These are phyloP conservation scores for Macropodus opercularis DNA, from an alignment of 2,797 vertebrate species.

Conservation along the genomic window DNA sequence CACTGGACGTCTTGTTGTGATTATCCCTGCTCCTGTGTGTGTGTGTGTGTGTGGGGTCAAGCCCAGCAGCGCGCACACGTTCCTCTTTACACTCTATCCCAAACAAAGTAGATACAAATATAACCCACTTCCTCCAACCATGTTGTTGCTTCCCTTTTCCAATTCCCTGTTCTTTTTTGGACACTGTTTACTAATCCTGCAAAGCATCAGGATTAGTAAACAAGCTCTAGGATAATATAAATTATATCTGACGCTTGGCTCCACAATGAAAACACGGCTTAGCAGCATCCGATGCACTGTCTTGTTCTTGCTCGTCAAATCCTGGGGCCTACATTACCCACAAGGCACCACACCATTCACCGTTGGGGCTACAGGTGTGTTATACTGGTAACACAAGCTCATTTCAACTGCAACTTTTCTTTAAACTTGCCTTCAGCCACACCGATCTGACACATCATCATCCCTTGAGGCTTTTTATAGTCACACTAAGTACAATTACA, in stretches of 20 bases:
- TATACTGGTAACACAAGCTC: too few relatives aligned
- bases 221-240: neutral
- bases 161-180: slow-evolving; percentile 28
- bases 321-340: too few relatives aligned
- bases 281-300: too few relatives aligned
- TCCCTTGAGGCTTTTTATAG: too few relatives aligned
- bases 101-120: slow-evolving; percentile 32
- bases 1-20: slow-evolving; percentile 6
- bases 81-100: slow-evolving; percentile 6
- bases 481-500: too few relatives aligned
- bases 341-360: too few relatives aligned
- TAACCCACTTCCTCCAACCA: slow-evolving; percentile 39
- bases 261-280: neutral
- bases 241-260: neutral
- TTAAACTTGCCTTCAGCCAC: too few relatives aligned
- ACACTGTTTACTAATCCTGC: slow-evolving; percentile 16
- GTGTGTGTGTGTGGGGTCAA: too few relatives aligned
- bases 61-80: neutral
- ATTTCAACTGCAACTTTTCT: too few relatives aligned
- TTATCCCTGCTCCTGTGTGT: slow-evolving; percentile 9
- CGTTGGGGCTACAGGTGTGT: too few relatives aligned
- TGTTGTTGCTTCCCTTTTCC: slow-evolving; percentile 53
- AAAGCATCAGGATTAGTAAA: slow-evolving; percentile 11
- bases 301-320: too few relatives aligned
- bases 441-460: too few relatives aligned